Conservation (phyloP, 2,113 vertebrate genomes). For the Ictidomys tridecemlineatus region DNA sequence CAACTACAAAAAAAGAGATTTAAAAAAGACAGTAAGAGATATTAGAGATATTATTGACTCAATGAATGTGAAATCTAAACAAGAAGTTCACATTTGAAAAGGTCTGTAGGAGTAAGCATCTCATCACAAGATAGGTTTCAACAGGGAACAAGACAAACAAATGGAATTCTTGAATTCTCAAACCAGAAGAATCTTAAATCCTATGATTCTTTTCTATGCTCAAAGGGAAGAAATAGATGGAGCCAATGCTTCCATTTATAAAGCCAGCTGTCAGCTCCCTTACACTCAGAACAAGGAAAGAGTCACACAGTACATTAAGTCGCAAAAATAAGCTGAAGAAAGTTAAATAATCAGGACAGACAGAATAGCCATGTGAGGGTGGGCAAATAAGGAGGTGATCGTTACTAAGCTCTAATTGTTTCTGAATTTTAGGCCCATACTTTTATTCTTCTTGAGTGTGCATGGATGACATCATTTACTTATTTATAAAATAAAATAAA, state of each 20-base stretch:
- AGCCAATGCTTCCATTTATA: background rate
- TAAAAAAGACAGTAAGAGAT: background rate
- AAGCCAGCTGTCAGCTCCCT: background rate
- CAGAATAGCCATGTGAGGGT: background rate
- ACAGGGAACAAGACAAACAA: background rate
- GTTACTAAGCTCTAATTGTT: background rate
- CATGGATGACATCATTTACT: too few relatives aligned
- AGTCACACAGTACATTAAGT: background rate
- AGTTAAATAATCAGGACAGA: background rate
- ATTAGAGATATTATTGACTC: background rate
- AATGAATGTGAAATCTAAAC: conserved; percentile 13
- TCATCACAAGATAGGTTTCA: background rate
- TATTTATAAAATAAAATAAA: too few relatives aligned
- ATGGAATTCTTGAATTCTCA: background rate
- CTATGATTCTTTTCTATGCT: background rate
- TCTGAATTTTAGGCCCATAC: background rate
- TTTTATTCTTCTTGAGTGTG: background rate
- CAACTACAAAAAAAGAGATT: background rate
- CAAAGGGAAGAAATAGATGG: background rate
- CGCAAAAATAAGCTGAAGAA: background rate
- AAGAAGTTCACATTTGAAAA: conserved; percentile 33
- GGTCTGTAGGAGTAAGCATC: background rate
- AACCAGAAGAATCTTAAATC: background rate
- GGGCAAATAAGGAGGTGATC: background rate
- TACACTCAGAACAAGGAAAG: background rate